A percentile compares a stretch with the other conserved stretches of the same genome.
Conservation (phyloP, 2,797 vertebrate species). For the Miichthys miiuy region DNA sequence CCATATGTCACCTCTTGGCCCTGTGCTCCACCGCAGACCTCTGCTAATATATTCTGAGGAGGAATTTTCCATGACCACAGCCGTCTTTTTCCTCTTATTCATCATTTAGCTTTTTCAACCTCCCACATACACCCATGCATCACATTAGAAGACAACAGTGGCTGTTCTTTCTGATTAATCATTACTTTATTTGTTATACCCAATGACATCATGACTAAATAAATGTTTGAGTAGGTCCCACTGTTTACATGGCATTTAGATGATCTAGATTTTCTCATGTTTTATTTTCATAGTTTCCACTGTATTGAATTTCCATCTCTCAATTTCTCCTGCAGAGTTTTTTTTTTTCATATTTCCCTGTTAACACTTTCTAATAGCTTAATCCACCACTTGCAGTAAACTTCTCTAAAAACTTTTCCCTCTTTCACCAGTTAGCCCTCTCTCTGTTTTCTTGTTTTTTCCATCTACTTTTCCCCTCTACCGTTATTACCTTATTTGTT, state of each 20-base stretch:
- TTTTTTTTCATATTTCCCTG: conserved; percentile 10
- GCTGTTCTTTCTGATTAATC: conserved; percentile 36
- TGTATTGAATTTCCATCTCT: conserved; percentile 21
- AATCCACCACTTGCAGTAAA: neutral
- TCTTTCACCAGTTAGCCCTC: neutral
- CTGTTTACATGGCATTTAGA: conserved; percentile 10
- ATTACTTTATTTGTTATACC: conserved; percentile 37
- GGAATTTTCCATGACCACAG: conserved; percentile 71
- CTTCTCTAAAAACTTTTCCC: neutral
- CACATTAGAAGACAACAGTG: conserved; percentile 17
- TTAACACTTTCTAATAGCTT: conserved; percentile 17
- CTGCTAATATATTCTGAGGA: conserved; percentile 65
- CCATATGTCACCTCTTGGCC: conserved; percentile 75
- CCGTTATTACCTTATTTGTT: conserved; percentile 31
- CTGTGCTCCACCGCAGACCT: conserved; percentile 52
- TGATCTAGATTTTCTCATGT: neutral
- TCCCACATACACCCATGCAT: conserved; percentile 33
- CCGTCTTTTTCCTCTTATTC: conserved; percentile 40
- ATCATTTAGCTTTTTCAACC: conserved; percentile 45
- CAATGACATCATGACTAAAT: conserved; percentile 40
- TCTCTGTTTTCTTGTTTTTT: conserved; percentile 25
- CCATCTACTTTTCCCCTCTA: conserved; percentile 21
- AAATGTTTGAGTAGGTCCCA: conserved; percentile 8
- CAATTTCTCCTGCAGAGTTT: conserved; percentile 20
- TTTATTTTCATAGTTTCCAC: conserved; percentile 40